Evolutionary conservation across 2,888 invertebrate species (phyloP), one percentile per base, ranked within the genome.

Genomic region (Serripes groenlandicus): DNA sequence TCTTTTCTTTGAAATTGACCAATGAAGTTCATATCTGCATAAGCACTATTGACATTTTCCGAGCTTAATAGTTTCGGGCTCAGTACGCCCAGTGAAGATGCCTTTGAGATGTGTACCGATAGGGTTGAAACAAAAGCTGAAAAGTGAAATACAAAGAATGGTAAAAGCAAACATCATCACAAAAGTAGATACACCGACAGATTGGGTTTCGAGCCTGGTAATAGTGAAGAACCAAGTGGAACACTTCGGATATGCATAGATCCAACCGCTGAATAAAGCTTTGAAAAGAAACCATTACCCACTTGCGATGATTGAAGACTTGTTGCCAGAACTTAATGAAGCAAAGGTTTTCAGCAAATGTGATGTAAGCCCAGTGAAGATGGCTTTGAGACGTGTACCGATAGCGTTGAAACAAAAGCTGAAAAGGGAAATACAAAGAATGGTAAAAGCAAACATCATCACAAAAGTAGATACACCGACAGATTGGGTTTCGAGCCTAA

Each of bases 201-300:
- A 83, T 42, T 86, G 87, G 87, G 75, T 85, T 21, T 83, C 83
- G 15, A 70, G 75, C 4, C 15, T 85, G 56, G 81, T 87, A 15
- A 74, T 85, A 2, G 83, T 78, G 0, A 69, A 26, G 2, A 78
- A 60, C 49, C 49, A 4, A 70, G 21, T 58, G 68, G 74, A 0
- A 83, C 77, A 42, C 32, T 83, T 23, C 4, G 82, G 23, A 18
- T 83, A 9, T 85, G 85, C 32, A 78, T 83, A 11, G 86, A 87
- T 54, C 85, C 83, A 18, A 78, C 81, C 0, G 26, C 80, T 30
- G n/a, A n/a, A 85, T 32, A 74, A 78, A 58, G 80, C 78, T 4
- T 23, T 78, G 32, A 52, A 54, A 28, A 73, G 79, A 60, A 75
- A 35, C 35, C 26, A 75, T 34, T 75, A 74, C 28, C 79, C 75